Conservation (phyloP, 2,888 invertebrate genomes). For the Cephus pygmeus region DNA sequence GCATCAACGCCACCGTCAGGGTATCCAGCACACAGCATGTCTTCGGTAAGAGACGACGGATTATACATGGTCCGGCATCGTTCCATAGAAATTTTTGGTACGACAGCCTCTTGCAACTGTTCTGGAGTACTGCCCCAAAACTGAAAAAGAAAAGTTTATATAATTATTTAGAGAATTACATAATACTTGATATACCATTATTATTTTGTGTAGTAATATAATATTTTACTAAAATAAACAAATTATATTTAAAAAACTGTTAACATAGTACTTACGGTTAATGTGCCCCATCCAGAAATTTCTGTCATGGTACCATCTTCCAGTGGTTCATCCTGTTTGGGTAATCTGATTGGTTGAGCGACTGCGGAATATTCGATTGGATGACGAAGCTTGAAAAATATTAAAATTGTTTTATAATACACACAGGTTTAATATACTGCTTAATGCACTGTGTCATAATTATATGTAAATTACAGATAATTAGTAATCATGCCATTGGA, state of each 20-base stretch:
- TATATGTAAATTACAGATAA: neutral
- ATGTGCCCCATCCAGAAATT: constrained; percentile 15
- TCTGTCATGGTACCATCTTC: neutral
- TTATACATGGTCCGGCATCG: neutral
- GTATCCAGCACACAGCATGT: constrained; percentile 17
- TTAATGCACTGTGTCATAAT: neutral
- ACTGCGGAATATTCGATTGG: constrained; percentile 10
- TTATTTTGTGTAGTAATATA: neutral
- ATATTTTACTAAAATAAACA: neutral
- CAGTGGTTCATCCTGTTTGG: neutral
- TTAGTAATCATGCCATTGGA: neutral
- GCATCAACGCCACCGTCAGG: constrained; percentile 11
- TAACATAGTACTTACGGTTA: neutral
- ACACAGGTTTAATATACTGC: neutral
- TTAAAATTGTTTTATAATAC: neutral
- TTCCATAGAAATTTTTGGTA: constrained; percentile 9
- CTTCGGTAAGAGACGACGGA: neutral
- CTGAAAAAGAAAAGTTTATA: neutral
- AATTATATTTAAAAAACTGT: neutral
- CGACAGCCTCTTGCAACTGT: constrained; percentile 8
- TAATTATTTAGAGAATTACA: neutral
- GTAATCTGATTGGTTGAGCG: constrained; percentile 13
- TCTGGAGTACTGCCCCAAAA: neutral
- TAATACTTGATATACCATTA: neutral
- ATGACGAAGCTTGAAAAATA: neutral